Evolutionary conservation across 2,888 invertebrate species (phyloP).

Genomic region (Sphaerophoria rueppellii): DNA sequence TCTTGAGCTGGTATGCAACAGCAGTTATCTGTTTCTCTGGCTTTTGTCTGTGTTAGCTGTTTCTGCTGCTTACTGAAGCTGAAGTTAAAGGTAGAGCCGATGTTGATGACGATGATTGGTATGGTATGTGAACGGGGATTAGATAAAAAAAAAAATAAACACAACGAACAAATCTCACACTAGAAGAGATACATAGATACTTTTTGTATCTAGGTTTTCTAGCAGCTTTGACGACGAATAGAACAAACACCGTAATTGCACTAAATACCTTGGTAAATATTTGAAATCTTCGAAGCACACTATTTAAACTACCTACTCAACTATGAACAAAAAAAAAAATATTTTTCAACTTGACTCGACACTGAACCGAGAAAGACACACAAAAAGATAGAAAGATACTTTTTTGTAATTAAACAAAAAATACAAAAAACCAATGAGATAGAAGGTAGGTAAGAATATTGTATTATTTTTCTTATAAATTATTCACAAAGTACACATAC

Average conservation of each 20-base stretch:
- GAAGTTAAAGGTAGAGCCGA: too few relatives aligned
- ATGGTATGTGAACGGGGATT: conserved; percentile 65
- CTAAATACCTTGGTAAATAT: conserved; percentile 59
- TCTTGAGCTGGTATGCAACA: conserved; percentile 32
- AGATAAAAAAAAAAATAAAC: conserved; percentile 52
- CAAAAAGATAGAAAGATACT: conserved; percentile 21
- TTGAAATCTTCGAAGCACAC: conserved; percentile 37
- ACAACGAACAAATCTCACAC: conserved; percentile 45
- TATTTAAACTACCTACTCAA: conserved; percentile 21
- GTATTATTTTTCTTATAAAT: conserved; percentile 22
- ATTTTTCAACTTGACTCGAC: too few relatives aligned
- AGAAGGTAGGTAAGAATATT: conserved; percentile 48
- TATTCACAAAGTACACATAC: conserved; percentile 41
- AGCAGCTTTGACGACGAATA: neutral
- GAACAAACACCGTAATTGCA: conserved; percentile 19
- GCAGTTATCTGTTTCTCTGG: conserved; percentile 22
- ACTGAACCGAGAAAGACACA: neutral
- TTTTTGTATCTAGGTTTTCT: conserved; percentile 11
- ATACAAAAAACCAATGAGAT: neutral
- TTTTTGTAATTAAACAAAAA: conserved; percentile 31
- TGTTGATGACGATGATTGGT: conserved; percentile 47
- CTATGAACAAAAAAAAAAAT: too few relatives aligned
- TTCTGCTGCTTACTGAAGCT: neutral
- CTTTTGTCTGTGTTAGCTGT: conserved; percentile 12
- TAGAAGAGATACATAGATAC: conserved; percentile 51